Evolutionary conservation across 2,888 invertebrate genomes (phyloP).

Genomic region (Archaeoteleia sp.): DNA sequence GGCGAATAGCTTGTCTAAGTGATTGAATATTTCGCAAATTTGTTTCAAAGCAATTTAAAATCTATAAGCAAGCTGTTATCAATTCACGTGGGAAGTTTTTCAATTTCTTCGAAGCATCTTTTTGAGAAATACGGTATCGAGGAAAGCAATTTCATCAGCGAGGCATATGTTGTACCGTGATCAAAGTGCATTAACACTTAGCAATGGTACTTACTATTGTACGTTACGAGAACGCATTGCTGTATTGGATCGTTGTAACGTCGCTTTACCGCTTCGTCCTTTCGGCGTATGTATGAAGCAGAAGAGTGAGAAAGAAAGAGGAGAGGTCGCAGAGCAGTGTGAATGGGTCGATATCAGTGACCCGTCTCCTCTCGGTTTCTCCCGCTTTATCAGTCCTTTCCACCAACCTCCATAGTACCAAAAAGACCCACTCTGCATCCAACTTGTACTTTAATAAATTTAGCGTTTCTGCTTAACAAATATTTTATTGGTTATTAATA

Average conservation of each 20-base stretch:
- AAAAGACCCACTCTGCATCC: conserved; percentile 18
- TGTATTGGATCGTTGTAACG: conserved; percentile 16
- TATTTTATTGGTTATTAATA: no score
- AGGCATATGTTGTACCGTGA: conserved; percentile 24
- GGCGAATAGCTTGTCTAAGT: no score
- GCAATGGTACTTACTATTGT: not conserved
- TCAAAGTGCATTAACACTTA: conserved; percentile 23
- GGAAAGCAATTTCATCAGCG: conserved; percentile 14
- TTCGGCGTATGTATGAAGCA: no score
- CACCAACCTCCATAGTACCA: conserved; percentile 33
- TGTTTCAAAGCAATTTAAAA: no score
- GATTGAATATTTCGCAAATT: no score
- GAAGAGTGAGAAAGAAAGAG: conserved; percentile 1
- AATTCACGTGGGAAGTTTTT: conserved; percentile 28
- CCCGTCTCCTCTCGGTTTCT: conserved; percentile 23
- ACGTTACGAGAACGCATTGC: conserved; percentile 2
- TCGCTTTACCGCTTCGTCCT: conserved; percentile 6
- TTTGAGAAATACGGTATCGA: no score
- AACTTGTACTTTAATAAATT: no score
- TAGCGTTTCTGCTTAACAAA: no score
- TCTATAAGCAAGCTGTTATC: conserved; percentile 1
- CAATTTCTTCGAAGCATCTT: conserved; percentile 19
- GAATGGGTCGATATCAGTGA: conserved; percentile 47
- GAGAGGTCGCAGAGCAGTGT: conserved; percentile 33
- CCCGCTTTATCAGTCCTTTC: conserved; percentile 26